Evolutionary conservation across 2,888 invertebrate genomes (phyloP).

Genomic region (Bombylius major): DNA sequence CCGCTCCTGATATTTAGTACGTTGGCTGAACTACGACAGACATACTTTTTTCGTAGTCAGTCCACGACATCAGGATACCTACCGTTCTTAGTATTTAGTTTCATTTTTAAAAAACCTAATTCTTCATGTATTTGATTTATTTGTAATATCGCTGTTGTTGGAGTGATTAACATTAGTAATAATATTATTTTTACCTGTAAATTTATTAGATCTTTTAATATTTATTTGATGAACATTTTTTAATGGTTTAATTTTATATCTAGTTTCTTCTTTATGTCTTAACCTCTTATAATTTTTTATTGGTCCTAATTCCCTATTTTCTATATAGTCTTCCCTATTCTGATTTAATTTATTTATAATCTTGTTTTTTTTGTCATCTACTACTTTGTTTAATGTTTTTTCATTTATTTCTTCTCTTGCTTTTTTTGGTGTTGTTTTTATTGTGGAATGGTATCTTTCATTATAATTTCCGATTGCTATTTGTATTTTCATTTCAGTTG

Average conservation of each 20-base stretch:
- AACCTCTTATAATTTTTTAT: conserved; percentile 10
- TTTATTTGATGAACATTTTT: conserved; percentile 9
- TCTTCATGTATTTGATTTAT: conserved; percentile 8
- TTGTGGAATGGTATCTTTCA: conserved; percentile 12
- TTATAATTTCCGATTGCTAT: conserved; percentile 12
- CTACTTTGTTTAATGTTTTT: background rate
- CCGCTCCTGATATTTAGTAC: no score
- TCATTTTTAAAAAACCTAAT: conserved; percentile 7
- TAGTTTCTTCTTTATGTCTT: conserved; percentile 10
- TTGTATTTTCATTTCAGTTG: conserved; percentile 12
- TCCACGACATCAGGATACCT: no score
- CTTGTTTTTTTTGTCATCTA: background rate
- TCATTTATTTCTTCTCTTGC: background rate
- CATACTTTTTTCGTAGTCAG: no score
- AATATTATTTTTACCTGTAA: conserved; percentile 7
- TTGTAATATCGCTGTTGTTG: conserved; percentile 4
- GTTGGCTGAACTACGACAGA: no score
- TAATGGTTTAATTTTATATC: conserved; percentile 9
- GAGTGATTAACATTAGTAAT: conserved; percentile 2
- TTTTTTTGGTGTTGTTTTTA: conserved; percentile 10
- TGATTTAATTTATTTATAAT: conserved; percentile 7
- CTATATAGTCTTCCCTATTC: conserved; percentile 6
- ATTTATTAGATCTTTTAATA: conserved; percentile 11
- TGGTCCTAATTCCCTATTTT: conserved; percentile 7
- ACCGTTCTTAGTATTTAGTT: no score